Base-by-base conservation (phyloP, 1,140 invertebrate species). In the Saxidomus purpurata region DNA sequence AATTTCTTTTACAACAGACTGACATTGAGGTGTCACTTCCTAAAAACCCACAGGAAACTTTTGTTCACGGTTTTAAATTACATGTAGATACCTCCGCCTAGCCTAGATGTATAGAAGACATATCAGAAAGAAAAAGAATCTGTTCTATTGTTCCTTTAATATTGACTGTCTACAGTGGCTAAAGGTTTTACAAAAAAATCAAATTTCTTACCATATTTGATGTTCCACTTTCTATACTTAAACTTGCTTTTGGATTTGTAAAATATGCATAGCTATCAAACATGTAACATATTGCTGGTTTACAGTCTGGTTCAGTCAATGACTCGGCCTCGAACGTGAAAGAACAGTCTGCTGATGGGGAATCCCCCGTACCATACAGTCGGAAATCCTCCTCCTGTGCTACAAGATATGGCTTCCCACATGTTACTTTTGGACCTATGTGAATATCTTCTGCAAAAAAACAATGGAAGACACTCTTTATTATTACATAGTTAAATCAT, bases 221-320 rank as follows among this genome's bases (percentile, higher is more conserved):
- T 34, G 76, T 52, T 34, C 76, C 76, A 9, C 43, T 55, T 52
- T 79, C 47, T 31, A 79, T 55, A 25, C 49, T 17, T 0, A 79
- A 25, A 34, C 76, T 79, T 17, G 47, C 47, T 55, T 79, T 79
- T 11, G 47, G 28, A 28, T 55, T 31, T 19, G 22, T 47, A 17
- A 79, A 52, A 9, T 52, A 55, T 34, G 76, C 31, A 55, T 79
- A 79, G 0, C 8, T 19, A 36, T 55, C 76, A 55, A 79, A 79
- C 76, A 79, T 55, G 47, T 79, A 79, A 22, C 76, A 79, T 22
- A 79, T 2, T 11, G 28, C 76, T 8, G 38, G 9, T 55, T 25
- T 17, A 13, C 49, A 55, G 25, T 52, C 28, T 6, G 49, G 6
- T 0, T 25, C 71, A 2, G 28, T 19, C 1, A 52, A 47, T 8